phyloP scores from a whole-genome alignment of 2,113 vertebrate species.

The Bufo gargarizans region DNA sequence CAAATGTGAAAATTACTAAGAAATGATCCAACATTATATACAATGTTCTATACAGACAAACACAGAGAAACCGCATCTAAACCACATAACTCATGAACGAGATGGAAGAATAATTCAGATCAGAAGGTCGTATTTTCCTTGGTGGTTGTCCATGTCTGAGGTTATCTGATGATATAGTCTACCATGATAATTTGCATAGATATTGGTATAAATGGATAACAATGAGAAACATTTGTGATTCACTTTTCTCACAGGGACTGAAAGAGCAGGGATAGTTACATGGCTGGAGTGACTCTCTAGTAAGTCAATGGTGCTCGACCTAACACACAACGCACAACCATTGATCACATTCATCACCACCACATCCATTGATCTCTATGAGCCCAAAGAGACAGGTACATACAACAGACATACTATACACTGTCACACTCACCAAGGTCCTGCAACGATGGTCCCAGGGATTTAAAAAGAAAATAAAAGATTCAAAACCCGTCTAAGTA shows the following conservation, averaged over 20 bases:
- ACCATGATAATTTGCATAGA: not conserved
- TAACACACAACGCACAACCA: no score
- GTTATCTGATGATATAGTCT: not conserved
- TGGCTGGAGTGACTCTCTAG: no score
- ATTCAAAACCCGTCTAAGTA: no score
- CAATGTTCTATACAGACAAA: not conserved
- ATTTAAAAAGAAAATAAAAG: not conserved
- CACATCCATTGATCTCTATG: not conserved
- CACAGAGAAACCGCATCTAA: not conserved
- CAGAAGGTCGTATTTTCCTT: not conserved
- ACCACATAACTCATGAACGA: not conserved
- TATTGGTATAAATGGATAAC: not conserved
- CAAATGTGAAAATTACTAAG: conserved; percentile 3
- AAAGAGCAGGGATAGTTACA: no score
- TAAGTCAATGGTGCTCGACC: no score
- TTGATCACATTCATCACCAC: not conserved
- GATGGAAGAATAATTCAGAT: not conserved
- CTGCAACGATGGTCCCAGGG: not conserved
- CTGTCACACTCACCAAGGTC: not conserved
- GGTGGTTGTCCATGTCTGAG: not conserved
- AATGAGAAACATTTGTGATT: no score
- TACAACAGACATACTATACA: not conserved
- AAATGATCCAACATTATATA: not conserved
- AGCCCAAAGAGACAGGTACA: not conserved
- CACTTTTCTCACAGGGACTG: no score